phyloP scores from a whole-genome alignment of 37 sponge, comb jelly and placozoan genomes.

The Halisarca cf. caerulea region DNA sequence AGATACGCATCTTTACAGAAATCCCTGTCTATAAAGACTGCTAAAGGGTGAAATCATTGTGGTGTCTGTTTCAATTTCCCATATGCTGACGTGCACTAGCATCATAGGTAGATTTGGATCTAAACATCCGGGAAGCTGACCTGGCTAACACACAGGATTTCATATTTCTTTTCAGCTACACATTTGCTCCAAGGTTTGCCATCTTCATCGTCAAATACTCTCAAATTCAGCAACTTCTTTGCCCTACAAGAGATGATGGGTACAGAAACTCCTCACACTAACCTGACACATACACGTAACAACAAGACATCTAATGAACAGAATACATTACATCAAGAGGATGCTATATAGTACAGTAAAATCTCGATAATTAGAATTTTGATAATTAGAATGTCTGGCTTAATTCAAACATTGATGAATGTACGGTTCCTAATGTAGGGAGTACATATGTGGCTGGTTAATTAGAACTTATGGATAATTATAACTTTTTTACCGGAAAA shows the following conservation, averaged over 20 bases:
- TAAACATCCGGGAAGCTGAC: constrained; percentile 25
- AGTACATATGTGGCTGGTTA: too few species aligned
- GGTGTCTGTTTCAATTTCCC: background rate
- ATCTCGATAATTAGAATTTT: background rate
- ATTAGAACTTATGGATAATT: too few species aligned
- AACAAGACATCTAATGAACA: too few species aligned
- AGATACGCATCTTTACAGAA: too few species aligned
- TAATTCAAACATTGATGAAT: too few species aligned
- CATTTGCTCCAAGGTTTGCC: constrained; percentile 84
- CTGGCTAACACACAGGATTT: constrained; percentile 94
- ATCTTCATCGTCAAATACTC: constrained; percentile 79
- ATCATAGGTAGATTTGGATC: too few species aligned
- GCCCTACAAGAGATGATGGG: constrained; percentile 52
- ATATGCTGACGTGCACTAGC: too few species aligned
- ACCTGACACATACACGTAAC: background rate
- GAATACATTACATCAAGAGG: too few species aligned
- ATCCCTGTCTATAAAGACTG: too few species aligned
- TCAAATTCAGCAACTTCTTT: constrained; percentile 74
- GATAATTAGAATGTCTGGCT: background rate
- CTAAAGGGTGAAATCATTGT: background rate
- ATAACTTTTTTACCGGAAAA: too few species aligned
- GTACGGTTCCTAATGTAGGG: too few species aligned
- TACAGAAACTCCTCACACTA: background rate
- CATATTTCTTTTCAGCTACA: constrained; percentile 80
- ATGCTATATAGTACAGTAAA: background rate